Evolutionary conservation across 1,140 invertebrate genomes (phyloP), one percentile per base, ranked within the genome.

Genomic region (Nylanderia fulva): DNA sequence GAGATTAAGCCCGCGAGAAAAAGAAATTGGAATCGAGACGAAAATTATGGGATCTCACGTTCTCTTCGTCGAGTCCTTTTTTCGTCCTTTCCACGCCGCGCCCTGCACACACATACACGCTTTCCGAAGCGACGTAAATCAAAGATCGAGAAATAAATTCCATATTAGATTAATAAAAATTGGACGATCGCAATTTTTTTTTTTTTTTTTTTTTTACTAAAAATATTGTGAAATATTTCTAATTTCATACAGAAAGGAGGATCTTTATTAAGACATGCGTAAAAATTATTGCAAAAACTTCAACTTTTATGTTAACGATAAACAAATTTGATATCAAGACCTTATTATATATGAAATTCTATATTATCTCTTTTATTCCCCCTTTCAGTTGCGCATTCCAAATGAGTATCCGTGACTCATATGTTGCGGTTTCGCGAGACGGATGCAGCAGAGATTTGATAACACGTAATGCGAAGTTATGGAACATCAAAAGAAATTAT

Each of bases 11-110:
- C 63, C 82, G 85, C 86, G 90, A 89, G 86, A 90, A 91, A 89
- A 88, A 89, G 90, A 91, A 92, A 91, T 92, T 92, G 90, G 90
- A 92, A 91, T 91, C 91, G 85, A 92, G 88, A 91, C 89, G 86
- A 87, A 91, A 90, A 91, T 90, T 90, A 90, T 85, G 86, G 88
- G 88, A 86, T 88, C 83, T 79, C 82, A 75, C 77, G 69, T 88
- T 86, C 29, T 68, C 60, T n/a, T n/a, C 58, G 58, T 48, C 61
- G 9, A 33, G 13, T 54, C 68, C 24, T 27, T 69, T 63, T 68
- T 21, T 75, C 69, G 33, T 42, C 56, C 80, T 63, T 45, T 29
- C 42, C 27, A 7, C 29, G 11, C 60, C 58, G 13, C 58, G 36
- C 24, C 61, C 69, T 3, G 18, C 11, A 3, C 2, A 13, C 13